A percentile compares a stretch with the other conserved stretches of the same genome.
Conservation (phyloP, 92 coral and sea anemone genomes). For the Porites divaricata region DNA sequence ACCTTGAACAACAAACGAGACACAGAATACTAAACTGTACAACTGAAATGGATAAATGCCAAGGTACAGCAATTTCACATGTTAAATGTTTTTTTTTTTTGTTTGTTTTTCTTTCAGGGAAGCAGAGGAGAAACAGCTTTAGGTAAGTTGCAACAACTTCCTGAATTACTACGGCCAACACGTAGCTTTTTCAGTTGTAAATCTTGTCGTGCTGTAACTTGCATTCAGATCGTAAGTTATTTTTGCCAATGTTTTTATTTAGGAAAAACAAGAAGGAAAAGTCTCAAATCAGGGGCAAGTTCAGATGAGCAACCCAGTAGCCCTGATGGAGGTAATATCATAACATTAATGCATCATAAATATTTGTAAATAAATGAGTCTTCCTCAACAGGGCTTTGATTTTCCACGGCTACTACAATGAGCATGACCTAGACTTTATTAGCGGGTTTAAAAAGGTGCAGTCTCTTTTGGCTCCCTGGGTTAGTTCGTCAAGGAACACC, state of each 20-base stretch:
- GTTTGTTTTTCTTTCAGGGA: slow-evolving; percentile 42
- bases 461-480: no score
- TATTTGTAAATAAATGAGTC: background rate
- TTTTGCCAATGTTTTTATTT: background rate
- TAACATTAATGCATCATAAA: background rate
- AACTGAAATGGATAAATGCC: no score
- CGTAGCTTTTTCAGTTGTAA: background rate
- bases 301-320: slow-evolving; percentile 79
- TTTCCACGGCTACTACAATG: no score
- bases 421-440: no score
- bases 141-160: slow-evolving; percentile 34
- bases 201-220: no score
- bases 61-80: no score
- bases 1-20: no score
- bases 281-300: slow-evolving; percentile 78
- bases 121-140: slow-evolving; percentile 62
- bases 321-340: slow-evolving; percentile 68
- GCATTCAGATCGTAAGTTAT: background rate
- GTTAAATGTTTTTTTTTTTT: background rate
- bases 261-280: slow-evolving; percentile 73
- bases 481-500: no score
- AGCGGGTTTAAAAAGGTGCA: no score
- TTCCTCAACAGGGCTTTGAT: no score
- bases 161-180: background rate
- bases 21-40: no score